Base-by-base conservation (phyloP, 92 coral and sea anemone species). In the Metridium senile region DNA sequence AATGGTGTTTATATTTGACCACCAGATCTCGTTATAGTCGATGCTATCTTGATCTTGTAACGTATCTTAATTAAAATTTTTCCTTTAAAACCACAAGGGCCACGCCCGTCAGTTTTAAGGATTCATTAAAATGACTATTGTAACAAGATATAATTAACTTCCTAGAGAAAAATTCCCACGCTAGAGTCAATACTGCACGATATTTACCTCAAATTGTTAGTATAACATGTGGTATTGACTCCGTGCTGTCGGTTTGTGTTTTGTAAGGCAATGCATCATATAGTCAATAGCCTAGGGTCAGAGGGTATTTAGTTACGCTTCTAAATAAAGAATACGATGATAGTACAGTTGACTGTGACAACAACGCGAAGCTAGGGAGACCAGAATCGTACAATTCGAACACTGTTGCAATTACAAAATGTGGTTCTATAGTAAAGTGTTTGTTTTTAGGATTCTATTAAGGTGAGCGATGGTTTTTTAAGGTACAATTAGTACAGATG, bases 201-300 rank as follows among this genome's bases (percentile, higher is more conserved):
- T 54, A 7, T 21, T 54, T 4, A 54, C 17, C n/a, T 21, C 4
- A 3, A 4, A 54, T 9, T 21, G 61, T 54, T 54, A 54, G 21
- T 54, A 54, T 3, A 54, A 52, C 76, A 54, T 54, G 29, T 53
- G 65, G 61, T 54, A 27, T 19, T n/a, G 28, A 54, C 62, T 13
- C 29, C 64, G 62, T 49, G 16, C 46, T 30, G 33, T 71, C 61
- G 58, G 58, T 71, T 28, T 53, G 76, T 18, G 49, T 71, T 68
- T 33, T 7, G 16, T 52, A 28, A 49, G 33, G 26, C n/a, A 54
- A 4, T 4, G 8, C 33, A 18, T 8, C 11, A 29, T 26, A 54
- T 21, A 21, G 65, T 59, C 47, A 32, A 71, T 54, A 23, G 76
- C 76, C 76, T 25, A 63, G 76, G 76, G 76, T 52, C 76, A 71